phyloP scores from a whole-genome alignment of 2,113 vertebrate genomes.

The Synchiropus splendidus region DNA sequence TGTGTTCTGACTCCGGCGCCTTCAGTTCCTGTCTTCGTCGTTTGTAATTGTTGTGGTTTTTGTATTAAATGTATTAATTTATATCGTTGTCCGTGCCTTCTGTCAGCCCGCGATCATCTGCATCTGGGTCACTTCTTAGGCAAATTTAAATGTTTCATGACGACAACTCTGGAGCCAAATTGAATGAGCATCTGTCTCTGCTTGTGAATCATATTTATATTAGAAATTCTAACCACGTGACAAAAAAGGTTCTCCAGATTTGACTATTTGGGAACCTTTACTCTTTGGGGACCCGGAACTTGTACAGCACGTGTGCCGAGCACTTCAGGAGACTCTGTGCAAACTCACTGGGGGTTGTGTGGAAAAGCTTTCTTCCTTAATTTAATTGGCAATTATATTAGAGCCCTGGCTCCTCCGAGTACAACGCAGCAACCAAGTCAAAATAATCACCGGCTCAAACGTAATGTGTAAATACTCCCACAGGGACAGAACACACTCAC shows the following conservation, averaged over 20 bases:
- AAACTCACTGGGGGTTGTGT: constrained; percentile 38
- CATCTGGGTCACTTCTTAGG: too few relatives aligned
- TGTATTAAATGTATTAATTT: too few relatives aligned
- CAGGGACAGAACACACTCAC: constrained; percentile 29
- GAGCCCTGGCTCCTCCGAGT: constrained; percentile 35
- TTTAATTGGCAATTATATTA: constrained; percentile 67
- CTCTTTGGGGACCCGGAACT: constrained; percentile 13
- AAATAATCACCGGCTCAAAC: constrained; percentile 57
- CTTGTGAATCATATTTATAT: too few relatives aligned
- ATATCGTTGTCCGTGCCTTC: too few relatives aligned
- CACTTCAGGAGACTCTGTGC: constrained; percentile 40
- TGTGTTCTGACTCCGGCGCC: too few relatives aligned
- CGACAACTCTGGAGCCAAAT: too few relatives aligned
- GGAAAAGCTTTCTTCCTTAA: constrained; percentile 45
- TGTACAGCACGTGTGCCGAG: constrained; percentile 17
- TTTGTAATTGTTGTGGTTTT: too few relatives aligned
- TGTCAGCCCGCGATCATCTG: too few relatives aligned
- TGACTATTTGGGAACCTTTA: constrained; percentile 13
- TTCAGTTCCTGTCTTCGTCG: too few relatives aligned
- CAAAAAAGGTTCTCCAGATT: constrained; percentile 5
- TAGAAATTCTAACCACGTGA: too few relatives aligned
- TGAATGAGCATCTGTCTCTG: too few relatives aligned
- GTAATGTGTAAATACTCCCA: constrained; percentile 54
- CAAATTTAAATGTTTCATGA: too few relatives aligned
- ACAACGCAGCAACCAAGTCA: constrained; percentile 45